Evolutionary conservation across 2,113 vertebrate species (phyloP).

Genomic region (Gymnobelideus leadbeateri): DNA sequence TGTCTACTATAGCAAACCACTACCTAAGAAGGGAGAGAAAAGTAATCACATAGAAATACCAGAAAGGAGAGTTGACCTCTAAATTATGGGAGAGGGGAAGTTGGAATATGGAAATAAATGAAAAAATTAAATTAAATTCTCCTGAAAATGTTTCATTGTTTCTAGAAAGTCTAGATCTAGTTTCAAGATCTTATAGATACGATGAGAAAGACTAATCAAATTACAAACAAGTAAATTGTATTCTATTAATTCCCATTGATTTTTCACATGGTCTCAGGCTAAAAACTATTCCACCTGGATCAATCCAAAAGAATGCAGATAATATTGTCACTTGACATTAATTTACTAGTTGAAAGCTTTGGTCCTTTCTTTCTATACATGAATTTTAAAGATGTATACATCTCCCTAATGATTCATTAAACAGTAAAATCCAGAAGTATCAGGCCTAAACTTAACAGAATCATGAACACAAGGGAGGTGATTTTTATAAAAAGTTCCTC

Average conservation of each 20-base stretch:
- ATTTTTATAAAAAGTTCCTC: conserved; percentile 22
- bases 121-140: conserved; percentile 25
- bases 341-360: background rate
- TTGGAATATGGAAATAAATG: conserved; percentile 27
- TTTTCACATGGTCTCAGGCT: background rate
- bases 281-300: background rate
- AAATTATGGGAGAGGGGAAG: background rate
- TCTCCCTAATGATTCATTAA: background rate
- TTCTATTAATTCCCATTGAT: conserved; percentile 11
- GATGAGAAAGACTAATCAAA: background rate
- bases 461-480: conserved; percentile 13
- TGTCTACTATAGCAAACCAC: background rate
- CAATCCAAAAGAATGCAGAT: conserved; percentile 24
- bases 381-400: background rate
- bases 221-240: background rate
- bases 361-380: background rate
- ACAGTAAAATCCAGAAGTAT: background rate
- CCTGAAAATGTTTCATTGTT: background rate
- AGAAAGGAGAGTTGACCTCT: background rate
- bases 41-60: background rate
- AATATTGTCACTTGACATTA: background rate
- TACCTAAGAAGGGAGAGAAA: background rate
- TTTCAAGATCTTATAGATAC: conserved; percentile 33
- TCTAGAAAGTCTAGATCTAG: conserved; percentile 5
- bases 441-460: background rate